Percentiles rank a stretch among this genome's conserved stretches.
Evolutionary conservation across 2,797 vertebrate species (phyloP).

Genomic region (Platyrinchus mystaceus): DNA sequence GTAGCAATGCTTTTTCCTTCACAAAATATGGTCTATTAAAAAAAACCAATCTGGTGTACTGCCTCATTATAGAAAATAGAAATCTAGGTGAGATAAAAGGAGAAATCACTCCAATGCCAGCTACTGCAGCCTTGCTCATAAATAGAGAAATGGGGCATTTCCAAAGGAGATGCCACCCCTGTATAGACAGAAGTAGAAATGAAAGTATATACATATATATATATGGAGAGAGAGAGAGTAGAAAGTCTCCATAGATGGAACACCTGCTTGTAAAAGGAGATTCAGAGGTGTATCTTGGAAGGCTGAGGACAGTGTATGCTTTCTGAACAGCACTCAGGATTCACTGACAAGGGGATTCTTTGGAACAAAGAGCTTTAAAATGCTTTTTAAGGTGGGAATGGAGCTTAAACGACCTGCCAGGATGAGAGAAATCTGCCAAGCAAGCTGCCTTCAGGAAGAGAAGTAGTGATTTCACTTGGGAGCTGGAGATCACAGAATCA

Average conservation of each 20-base stretch:
- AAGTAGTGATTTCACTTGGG: neutral
- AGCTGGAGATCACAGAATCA: neutral
- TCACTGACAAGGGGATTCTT: neutral
- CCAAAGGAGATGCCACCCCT: no score
- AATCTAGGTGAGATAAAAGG: no score
- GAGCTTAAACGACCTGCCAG: neutral
- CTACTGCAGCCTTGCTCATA: no score
- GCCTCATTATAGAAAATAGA: no score
- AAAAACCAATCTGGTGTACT: no score
- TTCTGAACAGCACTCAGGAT: neutral
- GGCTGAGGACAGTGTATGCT: neutral
- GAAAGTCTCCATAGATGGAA: neutral
- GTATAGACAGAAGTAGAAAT: no score
- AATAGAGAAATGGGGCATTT: no score
- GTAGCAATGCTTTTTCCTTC: no score
- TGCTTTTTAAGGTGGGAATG: neutral
- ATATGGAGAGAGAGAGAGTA: no score
- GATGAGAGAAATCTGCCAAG: neutral
- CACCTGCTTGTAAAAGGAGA: neutral
- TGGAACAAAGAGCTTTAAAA: neutral
- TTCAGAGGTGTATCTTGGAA: neutral
- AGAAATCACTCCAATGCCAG: no score
- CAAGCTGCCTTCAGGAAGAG: neutral
- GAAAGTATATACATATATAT: no score
- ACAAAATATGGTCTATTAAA: no score